These are phyloP conservation scores for Piaya cayana DNA, from an alignment of 2,113 vertebrate species.

Conservation along the genomic window DNA sequence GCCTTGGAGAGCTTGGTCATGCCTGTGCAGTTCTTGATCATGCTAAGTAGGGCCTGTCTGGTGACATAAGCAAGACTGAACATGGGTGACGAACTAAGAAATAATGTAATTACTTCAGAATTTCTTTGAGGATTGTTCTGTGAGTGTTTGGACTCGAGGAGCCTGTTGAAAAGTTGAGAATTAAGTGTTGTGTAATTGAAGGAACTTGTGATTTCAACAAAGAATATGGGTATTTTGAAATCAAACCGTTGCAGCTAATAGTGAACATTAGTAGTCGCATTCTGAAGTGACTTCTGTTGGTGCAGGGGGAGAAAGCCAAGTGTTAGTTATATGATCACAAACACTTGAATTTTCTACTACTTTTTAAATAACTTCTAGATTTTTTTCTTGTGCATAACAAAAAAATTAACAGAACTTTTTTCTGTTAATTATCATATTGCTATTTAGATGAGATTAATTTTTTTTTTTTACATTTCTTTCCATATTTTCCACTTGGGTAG, in stretches of 20 bases:
- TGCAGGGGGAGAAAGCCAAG: not conserved
- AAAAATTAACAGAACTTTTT: not conserved
- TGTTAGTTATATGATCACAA: not conserved
- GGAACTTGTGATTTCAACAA: conserved; percentile 27
- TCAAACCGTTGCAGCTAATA: not conserved
- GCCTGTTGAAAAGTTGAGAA: not conserved
- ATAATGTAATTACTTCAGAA: not conserved
- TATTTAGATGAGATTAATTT: not conserved
- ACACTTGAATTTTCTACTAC: not conserved
- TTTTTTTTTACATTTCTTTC: not conserved
- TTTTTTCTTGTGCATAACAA: not conserved
- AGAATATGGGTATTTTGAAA: conserved; percentile 1
- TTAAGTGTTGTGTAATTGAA: not conserved
- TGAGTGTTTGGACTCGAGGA: not conserved
- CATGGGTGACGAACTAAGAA: not conserved
- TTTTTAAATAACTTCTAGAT: not conserved
- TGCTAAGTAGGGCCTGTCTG: not conserved
- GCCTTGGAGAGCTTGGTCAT: not conserved
- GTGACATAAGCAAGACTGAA: not conserved
- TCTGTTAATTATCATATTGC: not conserved
- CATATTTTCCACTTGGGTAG: not conserved
- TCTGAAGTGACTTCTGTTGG: not conserved
- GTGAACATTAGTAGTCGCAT: not conserved
- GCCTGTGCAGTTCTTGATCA: not conserved
- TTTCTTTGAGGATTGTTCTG: not conserved